These are phyloP conservation scores for Florisuga fusca DNA, from an alignment of 2,797 vertebrate genomes.

Conservation along the genomic window DNA sequence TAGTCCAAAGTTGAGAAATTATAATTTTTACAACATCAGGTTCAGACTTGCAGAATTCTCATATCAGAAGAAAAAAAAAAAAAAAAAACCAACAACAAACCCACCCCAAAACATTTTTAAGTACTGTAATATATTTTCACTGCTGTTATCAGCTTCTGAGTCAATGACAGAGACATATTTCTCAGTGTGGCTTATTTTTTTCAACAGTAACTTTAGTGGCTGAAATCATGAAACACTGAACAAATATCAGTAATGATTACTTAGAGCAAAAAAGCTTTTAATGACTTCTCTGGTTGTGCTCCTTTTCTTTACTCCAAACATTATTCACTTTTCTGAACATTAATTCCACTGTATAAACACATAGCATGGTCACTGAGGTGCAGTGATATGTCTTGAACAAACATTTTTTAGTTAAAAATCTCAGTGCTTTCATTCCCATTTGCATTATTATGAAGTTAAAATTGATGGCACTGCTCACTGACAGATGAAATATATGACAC, in stretches of 20 bases:
- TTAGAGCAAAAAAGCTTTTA: neutral
- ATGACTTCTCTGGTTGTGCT: neutral
- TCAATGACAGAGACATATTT: neutral
- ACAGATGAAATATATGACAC: neutral
- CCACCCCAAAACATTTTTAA: neutral
- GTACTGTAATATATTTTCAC: neutral
- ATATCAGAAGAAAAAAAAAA: neutral
- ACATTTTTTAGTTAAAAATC: neutral
- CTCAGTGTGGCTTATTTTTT: neutral
- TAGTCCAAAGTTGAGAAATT: neutral
- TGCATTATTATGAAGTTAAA: neutral
- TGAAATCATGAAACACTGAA: neutral
- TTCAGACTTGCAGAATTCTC: neutral
- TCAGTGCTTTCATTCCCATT: neutral
- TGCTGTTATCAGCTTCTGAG: neutral
- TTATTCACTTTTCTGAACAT: neutral
- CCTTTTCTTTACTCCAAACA: neutral
- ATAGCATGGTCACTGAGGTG: neutral
- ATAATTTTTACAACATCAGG: neutral
- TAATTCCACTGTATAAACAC: neutral
- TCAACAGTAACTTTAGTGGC: neutral
- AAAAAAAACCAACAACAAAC: too few relatives aligned
- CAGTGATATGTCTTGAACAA: neutral
- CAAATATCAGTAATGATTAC: neutral
- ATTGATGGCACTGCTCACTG: neutral